Evolutionary conservation across 2,888 invertebrate species (phyloP).

Genomic region (Campoplex nolae): DNA sequence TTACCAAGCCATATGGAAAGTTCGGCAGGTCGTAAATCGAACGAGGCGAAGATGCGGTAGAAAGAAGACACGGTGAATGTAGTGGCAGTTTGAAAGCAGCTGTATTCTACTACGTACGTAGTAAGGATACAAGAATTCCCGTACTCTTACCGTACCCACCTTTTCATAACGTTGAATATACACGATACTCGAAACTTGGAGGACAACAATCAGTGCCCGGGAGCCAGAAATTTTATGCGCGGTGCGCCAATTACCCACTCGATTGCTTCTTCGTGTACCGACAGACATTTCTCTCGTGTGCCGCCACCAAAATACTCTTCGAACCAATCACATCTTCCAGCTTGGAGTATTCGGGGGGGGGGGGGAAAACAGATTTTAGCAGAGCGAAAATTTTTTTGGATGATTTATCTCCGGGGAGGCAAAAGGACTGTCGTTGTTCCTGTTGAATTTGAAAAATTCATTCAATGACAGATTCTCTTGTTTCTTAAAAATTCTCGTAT

Average conservation of each 20-base stretch:
- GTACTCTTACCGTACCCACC: background rate
- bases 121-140: background rate
- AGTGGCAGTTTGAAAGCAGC: constrained; percentile 11
- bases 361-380: background rate
- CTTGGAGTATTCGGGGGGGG: background rate
- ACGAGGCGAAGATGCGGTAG: constrained; percentile 37
- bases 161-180: background rate
- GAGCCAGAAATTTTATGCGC: background rate
- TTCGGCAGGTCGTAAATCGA: constrained; percentile 73
- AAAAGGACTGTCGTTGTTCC: background rate
- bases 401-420: too few relatives aligned
- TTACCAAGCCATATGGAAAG: constrained; percentile 78
- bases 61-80: background rate
- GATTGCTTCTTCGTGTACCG: background rate
- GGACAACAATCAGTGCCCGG: background rate
- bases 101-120: background rate
- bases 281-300: background rate
- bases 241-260: background rate
- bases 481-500: too few relatives aligned
- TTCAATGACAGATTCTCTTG: too few relatives aligned
- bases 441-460: background rate
- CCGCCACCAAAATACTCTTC: background rate
- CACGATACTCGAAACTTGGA: background rate
- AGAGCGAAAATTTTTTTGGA: too few relatives aligned
- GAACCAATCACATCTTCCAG: background rate